Conservation (phyloP, 1,140 invertebrate genomes). For the Drosophila repleta region DNA sequence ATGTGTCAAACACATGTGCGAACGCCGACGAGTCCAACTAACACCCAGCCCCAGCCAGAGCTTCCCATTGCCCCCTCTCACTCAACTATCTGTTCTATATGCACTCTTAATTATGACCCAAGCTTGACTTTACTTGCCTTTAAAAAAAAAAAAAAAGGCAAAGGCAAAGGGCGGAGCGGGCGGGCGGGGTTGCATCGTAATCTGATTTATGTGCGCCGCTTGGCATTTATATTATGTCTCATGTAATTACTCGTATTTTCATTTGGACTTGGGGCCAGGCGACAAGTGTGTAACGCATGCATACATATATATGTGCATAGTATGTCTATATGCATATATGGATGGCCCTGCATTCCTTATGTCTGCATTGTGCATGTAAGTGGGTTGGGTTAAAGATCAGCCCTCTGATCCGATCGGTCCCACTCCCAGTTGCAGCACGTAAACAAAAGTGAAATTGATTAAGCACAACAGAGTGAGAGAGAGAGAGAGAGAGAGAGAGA, state of each 20-base stretch:
- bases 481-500: background rate
- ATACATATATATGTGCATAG: background rate
- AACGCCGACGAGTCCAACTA: background rate
- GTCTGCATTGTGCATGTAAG: constrained; percentile 40
- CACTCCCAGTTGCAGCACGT: background rate
- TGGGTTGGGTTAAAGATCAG: constrained; percentile 52
- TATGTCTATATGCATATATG: background rate
- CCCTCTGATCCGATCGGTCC: constrained; percentile 2
- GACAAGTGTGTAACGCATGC: constrained; percentile 14
- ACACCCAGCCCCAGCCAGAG: background rate
- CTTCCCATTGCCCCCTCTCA: background rate
- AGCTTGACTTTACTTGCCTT: constrained; percentile 19
- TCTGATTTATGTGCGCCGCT: constrained; percentile 72
- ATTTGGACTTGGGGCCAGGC: constrained; percentile 31
- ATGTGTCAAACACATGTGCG: constrained; percentile 47
- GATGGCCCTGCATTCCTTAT: background rate
- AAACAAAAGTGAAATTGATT: constrained; percentile 2
- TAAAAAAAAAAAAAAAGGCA: too few species aligned
- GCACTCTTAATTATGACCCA: constrained; percentile 42
- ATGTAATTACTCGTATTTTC: constrained; percentile 69
- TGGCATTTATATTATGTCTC: constrained; percentile 68
- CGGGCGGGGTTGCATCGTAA: constrained; percentile 9
- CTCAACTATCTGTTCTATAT: constrained; percentile 33
- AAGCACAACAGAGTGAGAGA: background rate
- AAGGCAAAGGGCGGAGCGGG: too few species aligned